Evolutionary conservation across 2,113 vertebrate species (phyloP).

Genomic region (Nothoprocta pentlandii): DNA sequence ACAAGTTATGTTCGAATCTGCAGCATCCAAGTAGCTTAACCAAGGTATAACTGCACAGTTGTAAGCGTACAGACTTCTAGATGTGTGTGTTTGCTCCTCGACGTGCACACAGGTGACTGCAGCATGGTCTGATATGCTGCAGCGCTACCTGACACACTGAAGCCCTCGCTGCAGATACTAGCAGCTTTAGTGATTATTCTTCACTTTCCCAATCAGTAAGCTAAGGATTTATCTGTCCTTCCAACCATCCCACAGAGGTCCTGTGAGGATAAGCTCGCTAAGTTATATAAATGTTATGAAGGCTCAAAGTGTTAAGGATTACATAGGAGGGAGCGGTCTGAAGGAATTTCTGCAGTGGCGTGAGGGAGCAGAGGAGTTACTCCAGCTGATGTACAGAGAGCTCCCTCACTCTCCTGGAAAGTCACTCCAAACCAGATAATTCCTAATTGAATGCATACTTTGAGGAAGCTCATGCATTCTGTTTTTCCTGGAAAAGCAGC

Average conservation of each 20-base stretch:
- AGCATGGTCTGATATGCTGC: background rate
- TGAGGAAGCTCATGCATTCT: background rate
- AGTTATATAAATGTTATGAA: slow-evolving; percentile 21
- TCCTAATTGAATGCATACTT: background rate
- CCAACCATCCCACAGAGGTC: background rate
- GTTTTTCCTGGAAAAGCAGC: slow-evolving; percentile 32
- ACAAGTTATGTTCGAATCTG: background rate
- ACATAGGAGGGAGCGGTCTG: slow-evolving; percentile 6
- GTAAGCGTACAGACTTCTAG: background rate
- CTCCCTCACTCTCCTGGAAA: background rate
- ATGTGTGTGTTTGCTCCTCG: background rate
- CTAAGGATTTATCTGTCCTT: background rate
- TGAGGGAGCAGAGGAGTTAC: background rate
- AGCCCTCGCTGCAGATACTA: background rate
- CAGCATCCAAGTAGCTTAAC: background rate
- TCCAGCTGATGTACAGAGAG: slow-evolving; percentile 26
- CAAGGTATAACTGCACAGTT: background rate
- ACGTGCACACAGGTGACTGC: background rate
- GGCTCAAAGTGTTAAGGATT: slow-evolving; percentile 21
- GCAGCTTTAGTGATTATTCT: background rate
- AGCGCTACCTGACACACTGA: background rate
- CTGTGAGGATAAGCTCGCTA: slow-evolving; percentile 11
- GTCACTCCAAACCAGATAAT: background rate
- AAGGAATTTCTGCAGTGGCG: background rate
- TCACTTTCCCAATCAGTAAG: background rate